Conservation (phyloP, 2,113 vertebrate genomes). For the Rhea americana region DNA sequence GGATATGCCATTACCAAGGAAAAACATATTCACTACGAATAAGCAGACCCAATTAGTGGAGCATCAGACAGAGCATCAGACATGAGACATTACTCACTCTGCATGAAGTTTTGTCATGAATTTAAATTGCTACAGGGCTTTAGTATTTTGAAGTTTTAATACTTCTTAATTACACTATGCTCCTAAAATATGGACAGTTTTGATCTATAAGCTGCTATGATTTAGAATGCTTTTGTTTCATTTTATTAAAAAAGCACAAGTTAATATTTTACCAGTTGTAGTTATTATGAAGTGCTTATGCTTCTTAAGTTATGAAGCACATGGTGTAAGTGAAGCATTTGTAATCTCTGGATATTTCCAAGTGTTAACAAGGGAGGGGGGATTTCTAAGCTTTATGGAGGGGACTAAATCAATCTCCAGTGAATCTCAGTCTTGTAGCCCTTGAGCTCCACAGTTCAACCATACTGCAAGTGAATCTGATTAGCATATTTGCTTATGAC, state of each 20-base stretch:
- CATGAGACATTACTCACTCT: neutral
- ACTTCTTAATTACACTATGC: neutral
- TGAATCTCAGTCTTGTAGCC: neutral
- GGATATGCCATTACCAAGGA: neutral
- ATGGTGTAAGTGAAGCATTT: neutral
- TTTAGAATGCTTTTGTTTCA: constrained; percentile 37
- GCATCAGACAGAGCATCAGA: neutral
- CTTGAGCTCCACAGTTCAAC: neutral
- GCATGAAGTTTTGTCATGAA: neutral
- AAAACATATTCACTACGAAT: neutral
- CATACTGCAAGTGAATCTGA: fast-evolving
- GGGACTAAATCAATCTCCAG: neutral
- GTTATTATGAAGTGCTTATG: neutral
- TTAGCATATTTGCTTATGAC: neutral
- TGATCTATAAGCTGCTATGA: constrained; percentile 1
- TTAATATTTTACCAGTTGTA: constrained; percentile 24
- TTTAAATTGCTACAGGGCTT: constrained; percentile 21
- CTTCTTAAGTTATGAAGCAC: neutral
- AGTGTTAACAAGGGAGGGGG: fast-evolving
- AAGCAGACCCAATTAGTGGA: neutral
- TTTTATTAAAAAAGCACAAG: constrained; percentile 60
- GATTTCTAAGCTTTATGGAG: neutral
- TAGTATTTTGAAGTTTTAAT: neutral
- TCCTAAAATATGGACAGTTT: neutral
- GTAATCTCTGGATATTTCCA: neutral